Conservation (phyloP, 2,888 invertebrate species). For the Brenthis ino region DNA sequence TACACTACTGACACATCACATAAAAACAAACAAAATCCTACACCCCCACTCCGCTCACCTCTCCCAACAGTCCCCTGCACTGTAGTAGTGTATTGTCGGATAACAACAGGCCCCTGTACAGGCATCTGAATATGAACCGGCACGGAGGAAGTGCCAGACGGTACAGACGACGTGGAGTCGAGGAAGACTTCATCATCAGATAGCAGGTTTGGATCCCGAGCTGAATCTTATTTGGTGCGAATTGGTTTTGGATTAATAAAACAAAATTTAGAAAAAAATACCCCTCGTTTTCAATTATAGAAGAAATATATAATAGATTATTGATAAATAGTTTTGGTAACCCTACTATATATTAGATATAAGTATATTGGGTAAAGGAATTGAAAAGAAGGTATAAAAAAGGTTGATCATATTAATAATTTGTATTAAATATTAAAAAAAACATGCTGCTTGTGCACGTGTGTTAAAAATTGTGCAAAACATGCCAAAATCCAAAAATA, state of each 20-base stretch:
- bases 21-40: not conserved
- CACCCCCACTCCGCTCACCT: conserved; percentile 32
- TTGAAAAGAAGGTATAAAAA: not conserved
- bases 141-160: conserved; percentile 52
- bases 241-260: not conserved
- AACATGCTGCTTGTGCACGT: conserved; percentile 6
- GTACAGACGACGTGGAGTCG: conserved; percentile 58
- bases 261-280: too few relatives aligned
- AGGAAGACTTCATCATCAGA: conserved; percentile 74
- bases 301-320: too few relatives aligned
- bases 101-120: conserved; percentile 45
- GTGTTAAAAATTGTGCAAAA: conserved; percentile 8
- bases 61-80: conserved; percentile 36
- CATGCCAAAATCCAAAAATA: not conserved
- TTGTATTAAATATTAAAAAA: not conserved
- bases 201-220: conserved; percentile 58
- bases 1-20: too few relatives aligned
- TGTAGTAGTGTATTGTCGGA: conserved; percentile 45
- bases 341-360: too few relatives aligned
- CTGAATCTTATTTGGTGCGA: conserved; percentile 33
- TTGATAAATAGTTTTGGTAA: too few relatives aligned
- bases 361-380: too few relatives aligned
- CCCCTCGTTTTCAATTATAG: too few relatives aligned
- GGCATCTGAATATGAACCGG: conserved; percentile 31
- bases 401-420: not conserved